Percentiles rank a stretch among this genome's conserved stretches.
Conservation (phyloP, 2,797 vertebrate species). For the Nyctibius grandis region DNA sequence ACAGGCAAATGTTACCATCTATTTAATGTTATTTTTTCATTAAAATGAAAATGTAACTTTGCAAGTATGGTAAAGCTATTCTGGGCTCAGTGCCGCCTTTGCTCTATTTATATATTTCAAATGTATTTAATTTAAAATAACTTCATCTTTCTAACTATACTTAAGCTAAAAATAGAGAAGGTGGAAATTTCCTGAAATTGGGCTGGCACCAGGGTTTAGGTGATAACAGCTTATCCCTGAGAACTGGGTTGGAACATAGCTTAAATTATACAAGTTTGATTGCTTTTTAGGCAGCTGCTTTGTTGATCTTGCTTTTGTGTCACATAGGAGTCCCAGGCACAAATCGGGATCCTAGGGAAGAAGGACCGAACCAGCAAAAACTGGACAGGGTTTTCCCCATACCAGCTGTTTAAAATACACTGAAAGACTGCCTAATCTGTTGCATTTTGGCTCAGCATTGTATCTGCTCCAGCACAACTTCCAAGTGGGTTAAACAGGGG, state of each 20-base stretch:
- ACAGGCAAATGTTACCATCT: background rate
- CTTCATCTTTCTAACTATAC: constrained; percentile 6
- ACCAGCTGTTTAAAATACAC: background rate
- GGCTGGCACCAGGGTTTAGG: constrained; percentile 6
- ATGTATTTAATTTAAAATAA: constrained; percentile 40
- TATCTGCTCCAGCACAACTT: background rate
- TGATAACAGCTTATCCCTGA: constrained; percentile 39
- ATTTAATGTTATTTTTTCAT: constrained; percentile 34
- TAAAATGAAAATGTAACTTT: constrained; percentile 47
- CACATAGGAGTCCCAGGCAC: background rate
- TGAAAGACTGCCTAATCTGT: background rate
- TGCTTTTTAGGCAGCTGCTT: constrained; percentile 15
- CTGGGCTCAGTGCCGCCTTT: background rate
- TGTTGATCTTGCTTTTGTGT: background rate
- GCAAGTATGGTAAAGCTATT: background rate
- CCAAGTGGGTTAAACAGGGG: background rate
- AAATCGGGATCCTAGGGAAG: background rate
- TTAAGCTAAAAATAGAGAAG: constrained; percentile 32
- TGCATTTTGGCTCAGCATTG: background rate
- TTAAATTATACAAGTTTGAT: constrained; percentile 27
- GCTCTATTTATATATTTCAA: constrained; percentile 16
- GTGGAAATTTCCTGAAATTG: constrained; percentile 20
- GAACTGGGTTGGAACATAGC: constrained; percentile 1
- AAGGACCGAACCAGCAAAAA: background rate
- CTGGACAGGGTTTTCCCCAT: background rate